These are phyloP conservation scores for Mycogona germanica DNA, from an alignment of 2,888 invertebrate genomes.

Conservation along the genomic window DNA sequence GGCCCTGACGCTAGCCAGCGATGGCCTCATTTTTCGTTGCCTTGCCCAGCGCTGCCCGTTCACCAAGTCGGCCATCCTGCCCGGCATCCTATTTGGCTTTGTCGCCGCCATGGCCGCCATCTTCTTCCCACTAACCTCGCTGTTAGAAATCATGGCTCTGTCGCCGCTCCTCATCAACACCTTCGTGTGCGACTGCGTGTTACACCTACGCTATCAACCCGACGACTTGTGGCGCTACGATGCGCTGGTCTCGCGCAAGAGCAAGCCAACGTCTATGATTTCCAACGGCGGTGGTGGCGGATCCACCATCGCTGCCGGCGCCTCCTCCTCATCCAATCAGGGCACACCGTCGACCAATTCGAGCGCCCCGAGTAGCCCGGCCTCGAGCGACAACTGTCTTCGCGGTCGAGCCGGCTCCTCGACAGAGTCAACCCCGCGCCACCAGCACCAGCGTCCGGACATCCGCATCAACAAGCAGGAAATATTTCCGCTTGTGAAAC, in stretches of 20 bases:
- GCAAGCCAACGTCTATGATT: too few relatives aligned
- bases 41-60: conserved; percentile 12
- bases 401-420: too few relatives aligned
- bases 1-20: conserved; percentile 20
- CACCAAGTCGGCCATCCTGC: not conserved
- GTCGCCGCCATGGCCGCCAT: conserved; percentile 11
- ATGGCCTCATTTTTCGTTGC: conserved; percentile 22
- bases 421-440: too few relatives aligned
- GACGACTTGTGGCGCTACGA: conserved; percentile 13
- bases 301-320: not conserved
- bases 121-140: not conserved
- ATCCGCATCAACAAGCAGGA: conserved; percentile 14
- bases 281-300: too few relatives aligned
- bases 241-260: too few relatives aligned
- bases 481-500: conserved; percentile 15
- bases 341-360: not conserved
- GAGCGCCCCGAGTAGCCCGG: not conserved
- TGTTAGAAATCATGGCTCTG: conserved; percentile 18
- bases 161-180: conserved; percentile 27
- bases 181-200: conserved; percentile 26
- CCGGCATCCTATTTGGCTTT: conserved; percentile 12
- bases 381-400: not conserved
- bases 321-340: not conserved
- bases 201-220: conserved; percentile 27
- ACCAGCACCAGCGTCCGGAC: not conserved